Percentiles rank a stretch among this genome's conserved stretches.
These are phyloP conservation scores for Meiosimyza decipiens DNA, from an alignment of 2,888 invertebrate genomes.

Conservation along the genomic window DNA sequence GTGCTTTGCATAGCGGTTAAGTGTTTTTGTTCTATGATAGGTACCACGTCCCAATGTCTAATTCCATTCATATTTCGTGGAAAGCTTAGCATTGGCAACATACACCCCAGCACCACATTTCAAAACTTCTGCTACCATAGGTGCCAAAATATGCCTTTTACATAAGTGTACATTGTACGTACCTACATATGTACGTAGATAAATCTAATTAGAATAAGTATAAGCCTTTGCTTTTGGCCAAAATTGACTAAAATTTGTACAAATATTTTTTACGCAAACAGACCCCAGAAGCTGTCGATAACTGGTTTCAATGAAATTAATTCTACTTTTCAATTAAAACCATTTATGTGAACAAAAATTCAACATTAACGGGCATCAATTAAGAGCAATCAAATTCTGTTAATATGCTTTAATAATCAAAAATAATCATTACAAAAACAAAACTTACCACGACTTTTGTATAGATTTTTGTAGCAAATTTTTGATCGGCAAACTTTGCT, in stretches of 20 bases:
- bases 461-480: conserved; percentile 79
- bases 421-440: background rate
- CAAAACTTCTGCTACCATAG: no score
- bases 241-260: background rate
- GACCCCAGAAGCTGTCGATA: no score
- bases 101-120: no score
- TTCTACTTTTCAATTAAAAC: no score
- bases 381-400: conserved; percentile 14
- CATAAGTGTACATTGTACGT: no score
- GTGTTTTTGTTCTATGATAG: no score
- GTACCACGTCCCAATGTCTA: no score
- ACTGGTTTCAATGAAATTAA: background rate
- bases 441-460: conserved; percentile 80
- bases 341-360: background rate
- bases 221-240: background rate
- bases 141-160: no score
- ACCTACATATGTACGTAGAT: background rate
- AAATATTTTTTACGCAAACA: no score
- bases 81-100: no score
- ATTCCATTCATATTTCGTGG: no score
- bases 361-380: background rate
- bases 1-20: no score
- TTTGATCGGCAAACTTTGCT: conserved; percentile 74
- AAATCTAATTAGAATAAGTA: background rate
- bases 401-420: background rate